These are phyloP conservation scores for Eupithecia abbreviata DNA, from an alignment of 2,888 invertebrate genomes.

Conservation along the genomic window DNA sequence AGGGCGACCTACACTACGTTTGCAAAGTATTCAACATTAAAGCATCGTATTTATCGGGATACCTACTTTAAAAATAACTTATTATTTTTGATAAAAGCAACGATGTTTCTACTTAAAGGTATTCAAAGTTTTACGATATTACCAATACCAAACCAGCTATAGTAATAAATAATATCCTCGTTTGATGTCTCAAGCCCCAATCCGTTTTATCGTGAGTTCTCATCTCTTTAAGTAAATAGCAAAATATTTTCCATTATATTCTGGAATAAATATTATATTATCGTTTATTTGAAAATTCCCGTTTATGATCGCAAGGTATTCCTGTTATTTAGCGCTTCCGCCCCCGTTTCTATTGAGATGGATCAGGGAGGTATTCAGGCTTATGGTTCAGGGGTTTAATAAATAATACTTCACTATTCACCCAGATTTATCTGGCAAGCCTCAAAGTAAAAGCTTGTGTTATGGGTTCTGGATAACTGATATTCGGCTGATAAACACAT, in stretches of 20 bases:
- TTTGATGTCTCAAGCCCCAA: slow-evolving; percentile 23
- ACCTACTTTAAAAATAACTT: neutral
- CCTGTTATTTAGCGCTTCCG: slow-evolving; percentile 55
- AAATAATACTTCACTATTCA: neutral
- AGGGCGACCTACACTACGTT: too few relatives aligned
- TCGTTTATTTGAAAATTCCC: slow-evolving; percentile 56
- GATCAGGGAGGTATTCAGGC: slow-evolving; percentile 18
- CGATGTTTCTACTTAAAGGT: neutral
- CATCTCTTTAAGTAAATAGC: slow-evolving; percentile 34
- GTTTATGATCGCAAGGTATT: slow-evolving; percentile 55
- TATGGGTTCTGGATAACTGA: neutral
- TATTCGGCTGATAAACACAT: too few relatives aligned
- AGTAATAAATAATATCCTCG: slow-evolving; percentile 6
- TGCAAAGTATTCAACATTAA: too few relatives aligned
- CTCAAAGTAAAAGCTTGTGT: neutral
- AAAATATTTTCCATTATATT: slow-evolving; percentile 44
- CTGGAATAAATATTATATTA: slow-evolving; percentile 55
- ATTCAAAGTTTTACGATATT: neutral
- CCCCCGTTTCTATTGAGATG: slow-evolving; percentile 51
- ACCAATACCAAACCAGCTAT: neutral
- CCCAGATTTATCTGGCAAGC: neutral
- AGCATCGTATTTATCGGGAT: too few relatives aligned
- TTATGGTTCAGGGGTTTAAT: neutral
- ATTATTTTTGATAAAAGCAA: neutral
- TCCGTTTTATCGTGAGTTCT: slow-evolving; percentile 26